Base-by-base conservation (phyloP, 2,797 vertebrate genomes). In the Balearica regulorum region DNA sequence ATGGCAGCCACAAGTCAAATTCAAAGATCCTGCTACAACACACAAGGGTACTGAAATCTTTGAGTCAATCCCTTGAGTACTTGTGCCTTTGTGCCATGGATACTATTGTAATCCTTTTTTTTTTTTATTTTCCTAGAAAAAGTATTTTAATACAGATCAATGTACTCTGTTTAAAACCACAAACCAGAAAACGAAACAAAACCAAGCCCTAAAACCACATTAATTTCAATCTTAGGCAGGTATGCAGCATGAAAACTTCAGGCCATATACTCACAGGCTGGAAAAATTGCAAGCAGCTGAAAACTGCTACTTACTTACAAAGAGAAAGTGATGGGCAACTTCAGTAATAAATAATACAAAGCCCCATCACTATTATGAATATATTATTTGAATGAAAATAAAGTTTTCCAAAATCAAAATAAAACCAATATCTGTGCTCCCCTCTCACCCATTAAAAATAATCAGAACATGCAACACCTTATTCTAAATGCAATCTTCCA, bases 401-500 rank as follows among this genome's bases (percentile, higher is more conserved):
- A 16, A 16, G 6, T 70, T 83, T 73, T 33, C 21, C 18, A 82
- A 72, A 46, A 79, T 65, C 7, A 49, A 71, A 49, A n/a, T 25
- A 62, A 55, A 79, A 1, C 0, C 3, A 66, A 15, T 39, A 70
- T 16, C 28, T 83, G n/a, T 53, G 3, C 12, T 66, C 3, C 11
- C 6, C 15, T 84, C 33, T 21, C 15, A 72, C 20, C 3, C 9
- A 33, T 66, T 61, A 83, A 79, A 88, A 79, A 92, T 68, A 84
- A 71, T 66, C 53, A 73, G 29, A 73, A 71, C 12, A n/a, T 19
- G 16, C 26, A 68, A 54, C 33, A 62, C 22, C 49, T 75, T 93
- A 65, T 93, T 97, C 93, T 86, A 76, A 93, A 93, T 90, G n/a
- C 46, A 75, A 70, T 93, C 71, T 96, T 83, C 83, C 60, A 26